Evolutionary conservation across 2,113 vertebrate genomes (phyloP).

Genomic region (Pangasianodon hypophthalmus): DNA sequence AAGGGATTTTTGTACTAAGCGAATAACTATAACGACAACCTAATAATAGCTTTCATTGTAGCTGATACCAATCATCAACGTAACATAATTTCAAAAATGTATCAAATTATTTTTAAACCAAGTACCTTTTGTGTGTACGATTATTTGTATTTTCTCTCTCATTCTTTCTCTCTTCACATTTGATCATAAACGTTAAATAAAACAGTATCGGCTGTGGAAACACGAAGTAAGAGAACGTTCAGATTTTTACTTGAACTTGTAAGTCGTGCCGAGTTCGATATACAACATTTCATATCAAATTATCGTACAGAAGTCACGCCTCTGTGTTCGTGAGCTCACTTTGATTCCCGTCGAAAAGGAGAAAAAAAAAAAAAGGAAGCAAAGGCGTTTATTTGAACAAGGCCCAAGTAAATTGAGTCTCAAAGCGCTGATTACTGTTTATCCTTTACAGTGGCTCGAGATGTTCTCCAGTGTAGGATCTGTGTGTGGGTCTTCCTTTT

Average conservation of each 20-base stretch:
- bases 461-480: conserved; percentile 35
- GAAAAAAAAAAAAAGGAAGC: background rate
- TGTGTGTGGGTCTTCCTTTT: conserved; percentile 28
- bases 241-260: background rate
- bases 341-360: background rate
- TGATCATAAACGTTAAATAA: no score
- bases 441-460: conserved; percentile 15
- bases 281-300: background rate
- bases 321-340: background rate
- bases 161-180: no score
- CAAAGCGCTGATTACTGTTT: conserved; percentile 39
- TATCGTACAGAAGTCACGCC: background rate
- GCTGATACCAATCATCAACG: no score
- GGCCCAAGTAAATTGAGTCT: conserved; percentile 5
- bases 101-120: no score
- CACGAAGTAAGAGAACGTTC: background rate
- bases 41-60: no score
- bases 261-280: background rate
- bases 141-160: no score
- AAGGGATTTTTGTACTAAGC: no score
- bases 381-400: conserved; percentile 27
- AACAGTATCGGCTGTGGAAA: background rate
- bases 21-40: no score
- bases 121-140: no score
- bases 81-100: no score